Base-by-base conservation (phyloP, 2,113 vertebrate species). In the Rhabdornis inornatus region DNA sequence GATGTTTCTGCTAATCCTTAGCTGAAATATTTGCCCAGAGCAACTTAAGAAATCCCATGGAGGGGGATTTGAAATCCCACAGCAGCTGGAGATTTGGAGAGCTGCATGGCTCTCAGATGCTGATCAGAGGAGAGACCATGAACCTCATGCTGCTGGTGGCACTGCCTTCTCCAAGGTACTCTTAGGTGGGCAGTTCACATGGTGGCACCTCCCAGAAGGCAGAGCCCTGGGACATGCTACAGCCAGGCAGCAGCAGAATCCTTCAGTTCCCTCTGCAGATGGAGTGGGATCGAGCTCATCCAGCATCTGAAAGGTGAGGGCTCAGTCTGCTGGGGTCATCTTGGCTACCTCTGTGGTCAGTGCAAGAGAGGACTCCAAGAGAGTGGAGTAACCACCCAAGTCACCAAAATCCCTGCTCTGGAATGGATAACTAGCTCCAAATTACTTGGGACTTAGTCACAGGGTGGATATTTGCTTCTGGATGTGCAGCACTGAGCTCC, bases 41-140 rank as follows among this genome's bases (percentile, higher is more conserved):
- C 30, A 37, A 63, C 0, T 0, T 21, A 50, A 42, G 47, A 42
- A 57, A 14, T 44, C 31, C 59, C 12, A 10, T 0, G 2, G 24
- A 72, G 9, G 16, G 9, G 20, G 22, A 37, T 52, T 31, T 44
- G 72, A 31, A 42, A 33, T 44, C 33, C 27, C 45, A 37, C 4
- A 5, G 12, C 59, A 68, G 39, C 17, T 31, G 30, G 30, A 69
- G 40, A 61, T 83, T 31, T 47, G 40, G 63, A 40, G 40, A 31
- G 21, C 55, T 68, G 55, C 28, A 23, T 59, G 23, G 10, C 37
- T 85, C 47, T 65, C 45, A 70, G 49, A 35, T 74, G 45, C 53
- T 56, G 20, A 60, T 39, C 45, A 74, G 69, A 50, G 14, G 30
- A 84, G 27, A 63, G 45, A 57, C 35, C 2, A 2, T 40, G 75